These are phyloP conservation scores for Salticus scenicus DNA, from an alignment of 2,888 invertebrate species.

Conservation along the genomic window DNA sequence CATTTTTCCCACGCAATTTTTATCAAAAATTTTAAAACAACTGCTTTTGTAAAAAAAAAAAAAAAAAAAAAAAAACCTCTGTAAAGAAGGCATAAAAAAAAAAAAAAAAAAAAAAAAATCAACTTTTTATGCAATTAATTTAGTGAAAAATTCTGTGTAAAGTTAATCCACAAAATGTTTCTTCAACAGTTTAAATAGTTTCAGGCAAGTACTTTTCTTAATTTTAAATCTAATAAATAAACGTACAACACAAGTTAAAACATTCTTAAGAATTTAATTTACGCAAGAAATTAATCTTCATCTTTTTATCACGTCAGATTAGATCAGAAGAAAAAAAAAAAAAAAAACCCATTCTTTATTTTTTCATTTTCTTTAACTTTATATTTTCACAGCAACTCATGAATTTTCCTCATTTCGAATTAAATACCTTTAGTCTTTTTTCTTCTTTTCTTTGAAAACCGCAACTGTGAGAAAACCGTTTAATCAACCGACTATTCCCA, in stretches of 20 bases:
- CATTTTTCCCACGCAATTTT: no score
- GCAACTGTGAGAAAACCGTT: constrained; percentile 37
- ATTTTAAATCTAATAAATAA: background rate
- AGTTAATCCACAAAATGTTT: no score
- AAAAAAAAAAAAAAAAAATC: no score
- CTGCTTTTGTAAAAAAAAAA: no score
- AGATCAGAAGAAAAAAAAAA: background rate
- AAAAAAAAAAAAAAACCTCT: no score
- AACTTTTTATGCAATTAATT: no score
- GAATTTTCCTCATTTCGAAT: constrained; percentile 34
- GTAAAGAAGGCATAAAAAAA: no score
- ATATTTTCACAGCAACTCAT: background rate
- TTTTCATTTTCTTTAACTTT: background rate
- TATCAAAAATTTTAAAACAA: no score
- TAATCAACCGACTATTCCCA: constrained; percentile 58
- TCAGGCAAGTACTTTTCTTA: background rate
- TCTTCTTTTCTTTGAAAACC: constrained; percentile 24
- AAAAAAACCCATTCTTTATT: background rate
- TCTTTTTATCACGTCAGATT: constrained; percentile 9
- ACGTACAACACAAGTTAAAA: background rate
- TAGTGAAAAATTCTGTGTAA: no score
- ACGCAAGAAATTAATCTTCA: background rate
- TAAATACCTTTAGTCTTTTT: constrained; percentile 38
- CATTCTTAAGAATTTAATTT: constrained; percentile 10
- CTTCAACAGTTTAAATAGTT: no score